phyloP scores from a whole-genome alignment of 2,113 vertebrate species.

The Rhipidura dahli region DNA sequence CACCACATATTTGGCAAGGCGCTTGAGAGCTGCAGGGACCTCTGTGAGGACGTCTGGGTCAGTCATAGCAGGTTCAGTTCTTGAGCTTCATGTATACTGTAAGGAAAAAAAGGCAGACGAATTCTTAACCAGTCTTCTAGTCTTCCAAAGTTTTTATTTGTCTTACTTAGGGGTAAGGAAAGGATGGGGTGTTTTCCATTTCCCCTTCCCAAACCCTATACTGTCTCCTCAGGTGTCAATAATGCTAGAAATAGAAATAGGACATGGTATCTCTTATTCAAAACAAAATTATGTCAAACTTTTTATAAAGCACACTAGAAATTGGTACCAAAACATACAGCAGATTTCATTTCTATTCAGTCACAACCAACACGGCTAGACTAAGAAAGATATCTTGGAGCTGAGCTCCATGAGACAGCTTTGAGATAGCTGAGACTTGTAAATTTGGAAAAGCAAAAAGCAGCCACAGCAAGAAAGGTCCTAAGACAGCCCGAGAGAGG shows the following conservation, averaged over 20 bases:
- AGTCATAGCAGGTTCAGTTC: conserved; percentile 78
- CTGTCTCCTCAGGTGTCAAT: background rate
- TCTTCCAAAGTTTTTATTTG: background rate
- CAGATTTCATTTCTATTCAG: background rate
- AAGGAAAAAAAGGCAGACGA: background rate
- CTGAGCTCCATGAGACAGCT: background rate
- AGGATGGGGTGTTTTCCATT: background rate
- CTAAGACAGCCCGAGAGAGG: background rate
- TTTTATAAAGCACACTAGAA: background rate
- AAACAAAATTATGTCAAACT: background rate
- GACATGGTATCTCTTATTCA: background rate
- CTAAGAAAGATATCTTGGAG: background rate
- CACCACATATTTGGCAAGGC: conserved; percentile 95
- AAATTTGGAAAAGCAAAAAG: background rate
- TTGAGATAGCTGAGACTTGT: background rate
- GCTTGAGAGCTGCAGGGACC: conserved; percentile 91
- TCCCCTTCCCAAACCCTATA: background rate
- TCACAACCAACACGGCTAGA: background rate
- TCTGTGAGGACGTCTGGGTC: conserved; percentile 93
- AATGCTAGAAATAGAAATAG: background rate
- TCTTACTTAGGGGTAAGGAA: background rate
- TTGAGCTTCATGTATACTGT: conserved; percentile 48
- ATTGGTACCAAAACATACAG: background rate
- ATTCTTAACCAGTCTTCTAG: background rate
- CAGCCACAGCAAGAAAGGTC: background rate